A percentile compares a stretch with the other conserved stretches of the same genome.
phyloP scores from a whole-genome alignment of 2,888 invertebrate species.

The Megalurothrips usitatus region DNA sequence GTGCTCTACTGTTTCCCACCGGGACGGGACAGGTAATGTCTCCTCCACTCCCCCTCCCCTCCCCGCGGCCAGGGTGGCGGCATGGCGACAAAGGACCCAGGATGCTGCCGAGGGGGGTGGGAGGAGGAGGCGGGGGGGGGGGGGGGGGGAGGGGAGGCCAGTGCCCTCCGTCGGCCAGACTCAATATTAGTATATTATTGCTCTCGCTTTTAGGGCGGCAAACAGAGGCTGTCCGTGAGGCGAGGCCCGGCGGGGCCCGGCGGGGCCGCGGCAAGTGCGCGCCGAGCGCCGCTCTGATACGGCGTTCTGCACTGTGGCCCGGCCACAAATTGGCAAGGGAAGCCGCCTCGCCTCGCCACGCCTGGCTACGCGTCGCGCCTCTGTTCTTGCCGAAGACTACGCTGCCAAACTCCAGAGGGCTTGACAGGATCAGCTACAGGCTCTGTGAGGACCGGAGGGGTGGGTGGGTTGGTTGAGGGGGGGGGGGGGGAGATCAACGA shows the following conservation, averaged over 20 bases:
- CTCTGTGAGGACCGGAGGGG: too few species aligned
- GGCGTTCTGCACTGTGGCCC: neutral
- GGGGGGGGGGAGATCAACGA: too few species aligned
- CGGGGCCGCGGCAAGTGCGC: neutral
- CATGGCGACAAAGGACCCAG: neutral
- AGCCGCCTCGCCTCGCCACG: neutral
- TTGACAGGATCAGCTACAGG: neutral
- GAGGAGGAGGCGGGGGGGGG: neutral
- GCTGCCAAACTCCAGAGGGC: neutral
- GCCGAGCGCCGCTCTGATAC: neutral
- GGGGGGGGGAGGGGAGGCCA: neutral
- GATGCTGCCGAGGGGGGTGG: neutral
- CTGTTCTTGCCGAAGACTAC: neutral
- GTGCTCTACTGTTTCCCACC: neutral
- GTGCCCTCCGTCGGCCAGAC: neutral
- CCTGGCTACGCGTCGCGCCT: neutral
- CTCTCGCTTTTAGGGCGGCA: neutral
- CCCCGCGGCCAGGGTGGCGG: too few species aligned
- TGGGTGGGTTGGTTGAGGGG: too few species aligned
- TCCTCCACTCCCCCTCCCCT: neutral
- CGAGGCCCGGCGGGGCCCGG: neutral
- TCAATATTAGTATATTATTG: conserved; percentile 1
- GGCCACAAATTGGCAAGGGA: neutral
- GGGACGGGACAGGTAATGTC: neutral
- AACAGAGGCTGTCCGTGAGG: neutral